Percentiles rank a stretch among this genome's conserved stretches.
Evolutionary conservation across 2,113 vertebrate genomes (phyloP).

Genomic region (Todiramphus chloris): DNA sequence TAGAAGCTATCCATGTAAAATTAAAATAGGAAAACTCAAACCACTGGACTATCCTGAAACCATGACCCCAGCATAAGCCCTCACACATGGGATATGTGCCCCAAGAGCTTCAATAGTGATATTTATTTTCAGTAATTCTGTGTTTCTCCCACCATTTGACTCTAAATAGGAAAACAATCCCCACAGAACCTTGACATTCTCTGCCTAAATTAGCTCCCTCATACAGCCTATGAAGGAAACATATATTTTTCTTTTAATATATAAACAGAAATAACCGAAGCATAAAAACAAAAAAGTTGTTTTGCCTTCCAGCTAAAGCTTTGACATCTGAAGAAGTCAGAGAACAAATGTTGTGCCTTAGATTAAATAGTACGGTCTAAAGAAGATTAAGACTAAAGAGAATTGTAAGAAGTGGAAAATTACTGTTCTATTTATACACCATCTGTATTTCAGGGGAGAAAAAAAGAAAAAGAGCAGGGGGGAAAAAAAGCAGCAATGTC

Average conservation of each 20-base stretch:
- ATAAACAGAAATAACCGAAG: not conserved
- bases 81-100: not conserved
- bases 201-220: not conserved
- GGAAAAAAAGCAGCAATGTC: not conserved
- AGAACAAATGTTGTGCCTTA: not conserved
- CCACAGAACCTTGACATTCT: not conserved
- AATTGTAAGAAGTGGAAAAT: not conserved
- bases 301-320: not conserved
- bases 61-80: not conserved
- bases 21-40: not conserved
- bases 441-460: not conserved
- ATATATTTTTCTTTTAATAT: not conserved
- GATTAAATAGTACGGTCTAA: not conserved
- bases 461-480: too few species aligned
- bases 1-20: not conserved
- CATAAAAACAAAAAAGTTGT: not conserved
- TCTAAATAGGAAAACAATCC: not conserved
- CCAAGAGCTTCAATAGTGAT: not conserved
- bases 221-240: not conserved
- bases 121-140: not conserved
- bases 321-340: not conserved
- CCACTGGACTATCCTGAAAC: not conserved
- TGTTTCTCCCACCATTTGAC: not conserved
- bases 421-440: not conserved
- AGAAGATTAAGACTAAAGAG: not conserved